Evolutionary conservation across 1,140 invertebrate species (phyloP).

Genomic region (Sipha flava): DNA sequence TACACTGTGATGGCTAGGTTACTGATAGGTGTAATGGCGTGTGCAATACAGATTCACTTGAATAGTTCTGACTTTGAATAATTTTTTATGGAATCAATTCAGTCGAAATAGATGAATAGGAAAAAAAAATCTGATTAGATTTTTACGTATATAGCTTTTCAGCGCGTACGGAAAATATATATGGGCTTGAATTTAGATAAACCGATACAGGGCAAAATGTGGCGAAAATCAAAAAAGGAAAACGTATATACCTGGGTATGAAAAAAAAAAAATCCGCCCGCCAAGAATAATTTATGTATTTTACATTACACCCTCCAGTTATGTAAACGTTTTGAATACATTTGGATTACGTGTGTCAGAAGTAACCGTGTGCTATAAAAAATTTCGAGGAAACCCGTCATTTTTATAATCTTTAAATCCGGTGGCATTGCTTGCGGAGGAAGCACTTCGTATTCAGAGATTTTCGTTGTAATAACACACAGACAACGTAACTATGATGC

Average conservation of each 20-base stretch:
- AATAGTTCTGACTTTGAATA: no score
- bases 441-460: neutral
- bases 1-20: no score
- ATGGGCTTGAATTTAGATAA: neutral
- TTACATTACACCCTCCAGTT: neutral
- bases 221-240: neutral
- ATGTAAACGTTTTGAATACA: constrained; percentile 24
- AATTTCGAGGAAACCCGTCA: neutral
- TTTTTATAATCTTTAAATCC: constrained; percentile 32
- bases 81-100: neutral
- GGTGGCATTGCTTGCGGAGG: neutral
- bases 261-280: no score
- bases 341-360: constrained; percentile 27
- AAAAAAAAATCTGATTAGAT: neutral
- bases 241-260: neutral
- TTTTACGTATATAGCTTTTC: neutral
- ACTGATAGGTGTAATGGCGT: no score
- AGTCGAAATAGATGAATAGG: neutral
- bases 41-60: no score
- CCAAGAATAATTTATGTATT: neutral
- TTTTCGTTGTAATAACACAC: neutral
- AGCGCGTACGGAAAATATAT: neutral
- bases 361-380: neutral
- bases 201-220: neutral
- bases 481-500: no score